Conservation (phyloP, 2,113 vertebrate species). For the Trichomycterus rosablanca region DNA sequence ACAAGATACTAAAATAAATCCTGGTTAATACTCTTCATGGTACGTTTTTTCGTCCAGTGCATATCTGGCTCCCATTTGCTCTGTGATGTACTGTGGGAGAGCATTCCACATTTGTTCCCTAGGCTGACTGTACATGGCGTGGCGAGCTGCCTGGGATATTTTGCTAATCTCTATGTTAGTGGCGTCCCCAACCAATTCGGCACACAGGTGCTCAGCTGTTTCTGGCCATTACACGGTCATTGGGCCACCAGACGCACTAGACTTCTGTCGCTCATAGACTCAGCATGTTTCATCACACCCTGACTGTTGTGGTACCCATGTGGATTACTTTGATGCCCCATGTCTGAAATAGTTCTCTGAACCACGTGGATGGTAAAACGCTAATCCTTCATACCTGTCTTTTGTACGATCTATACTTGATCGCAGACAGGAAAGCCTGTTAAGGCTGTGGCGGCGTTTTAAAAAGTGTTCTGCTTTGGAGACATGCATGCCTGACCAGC, state of each 20-base stretch:
- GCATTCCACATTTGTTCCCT: conserved; percentile 61
- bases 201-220: conserved; percentile 70
- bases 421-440: background rate
- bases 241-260: conserved; percentile 51
- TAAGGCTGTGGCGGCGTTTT: background rate
- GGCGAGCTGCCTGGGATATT: conserved; percentile 62
- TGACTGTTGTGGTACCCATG: conserved; percentile 32
- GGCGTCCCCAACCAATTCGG: conserved; percentile 53
- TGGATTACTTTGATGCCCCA: conserved; percentile 38
- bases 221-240: conserved; percentile 50
- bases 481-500: background rate
- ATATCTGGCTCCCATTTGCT: conserved; percentile 31
- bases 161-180: conserved; percentile 50
- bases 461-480: background rate
- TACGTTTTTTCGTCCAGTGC: conserved; percentile 8
- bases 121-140: conserved; percentile 51
- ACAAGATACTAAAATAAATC: background rate
- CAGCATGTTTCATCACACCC: conserved; percentile 36
- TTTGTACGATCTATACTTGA: conserved; percentile 12
- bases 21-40: background rate
- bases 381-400: conserved; percentile 30
- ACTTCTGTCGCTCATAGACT: conserved; percentile 42
- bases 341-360: conserved; percentile 23
- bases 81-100: conserved; percentile 24
- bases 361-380: background rate